Percentiles rank a stretch among this genome's conserved stretches.
phyloP scores from a whole-genome alignment of 1,140 invertebrate species.

The Patella vulgata region DNA sequence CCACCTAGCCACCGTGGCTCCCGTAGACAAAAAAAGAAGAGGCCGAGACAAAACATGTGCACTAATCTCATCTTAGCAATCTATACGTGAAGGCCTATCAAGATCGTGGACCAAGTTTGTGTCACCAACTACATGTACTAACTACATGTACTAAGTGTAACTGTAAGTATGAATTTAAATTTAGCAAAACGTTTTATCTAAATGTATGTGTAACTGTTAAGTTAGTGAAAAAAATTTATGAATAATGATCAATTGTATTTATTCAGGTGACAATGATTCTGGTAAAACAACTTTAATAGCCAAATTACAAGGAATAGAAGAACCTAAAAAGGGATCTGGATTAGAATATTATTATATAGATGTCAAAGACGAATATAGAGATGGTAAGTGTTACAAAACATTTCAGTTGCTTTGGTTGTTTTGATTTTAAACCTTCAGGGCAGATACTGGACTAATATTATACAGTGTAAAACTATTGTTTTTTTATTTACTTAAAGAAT shows the following conservation, averaged over 20 bases:
- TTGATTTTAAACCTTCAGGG: too few relatives aligned
- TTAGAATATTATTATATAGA: constrained; percentile 99
- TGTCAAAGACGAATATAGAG: constrained; percentile 98
- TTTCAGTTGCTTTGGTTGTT: neutral
- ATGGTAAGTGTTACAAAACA: constrained; percentile 77
- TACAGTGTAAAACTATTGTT: too few relatives aligned
- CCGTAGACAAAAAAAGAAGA: too few relatives aligned
- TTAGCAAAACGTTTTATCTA: neutral
- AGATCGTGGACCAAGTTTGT: too few relatives aligned
- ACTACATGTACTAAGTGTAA: too few relatives aligned
- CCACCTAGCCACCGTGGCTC: too few relatives aligned
- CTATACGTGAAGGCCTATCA: too few relatives aligned
- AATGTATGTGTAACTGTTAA: neutral
- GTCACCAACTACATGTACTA: too few relatives aligned
- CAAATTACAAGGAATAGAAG: constrained; percentile 81
- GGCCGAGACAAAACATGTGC: too few relatives aligned
- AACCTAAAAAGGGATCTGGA: constrained; percentile 96
- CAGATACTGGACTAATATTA: too few relatives aligned
- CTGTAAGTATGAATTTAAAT: too few relatives aligned
- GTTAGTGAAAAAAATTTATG: neutral
- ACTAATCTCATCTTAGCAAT: too few relatives aligned
- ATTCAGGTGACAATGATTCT: constrained; percentile 69
- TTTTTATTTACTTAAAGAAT: neutral
- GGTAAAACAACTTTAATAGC: constrained; percentile 98
- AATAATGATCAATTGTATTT: constrained; percentile 25